These are phyloP conservation scores for Nemurella pictetii DNA, from an alignment of 2,888 invertebrate species.

Conservation along the genomic window DNA sequence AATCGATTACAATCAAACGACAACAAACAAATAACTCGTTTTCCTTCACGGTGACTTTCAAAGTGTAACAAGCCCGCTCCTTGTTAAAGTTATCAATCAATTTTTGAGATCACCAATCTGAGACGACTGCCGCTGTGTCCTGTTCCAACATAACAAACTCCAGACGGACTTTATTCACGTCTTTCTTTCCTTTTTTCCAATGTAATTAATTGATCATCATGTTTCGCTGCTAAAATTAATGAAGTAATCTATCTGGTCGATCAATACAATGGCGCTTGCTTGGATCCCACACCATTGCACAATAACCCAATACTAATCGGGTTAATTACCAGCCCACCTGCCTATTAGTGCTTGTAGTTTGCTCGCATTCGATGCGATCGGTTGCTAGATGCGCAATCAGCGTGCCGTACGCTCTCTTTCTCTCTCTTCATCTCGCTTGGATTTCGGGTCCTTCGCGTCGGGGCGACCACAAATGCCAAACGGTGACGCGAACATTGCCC, in stretches of 20 bases:
- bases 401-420: too few relatives aligned
- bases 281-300: neutral
- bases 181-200: neutral
- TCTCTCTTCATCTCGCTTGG: too few relatives aligned
- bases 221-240: neutral
- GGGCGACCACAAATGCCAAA: neutral
- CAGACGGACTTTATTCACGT: neutral
- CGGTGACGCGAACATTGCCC: neutral
- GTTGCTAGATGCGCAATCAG: too few relatives aligned
- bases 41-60: neutral
- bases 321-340: neutral
- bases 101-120: neutral
- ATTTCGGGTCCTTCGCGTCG: neutral
- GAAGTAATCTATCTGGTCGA: neutral
- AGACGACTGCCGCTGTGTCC: neutral
- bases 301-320: constrained; percentile 1
- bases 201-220: neutral
- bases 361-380: neutral
- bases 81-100: neutral
- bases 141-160: neutral
- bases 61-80: neutral
- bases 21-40: neutral
- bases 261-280: neutral
- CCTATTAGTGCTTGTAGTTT: neutral
- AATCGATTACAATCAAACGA: neutral